These are phyloP conservation scores for Terrapene triunguis DNA, from an alignment of 2,113 vertebrate species.

Conservation along the genomic window DNA sequence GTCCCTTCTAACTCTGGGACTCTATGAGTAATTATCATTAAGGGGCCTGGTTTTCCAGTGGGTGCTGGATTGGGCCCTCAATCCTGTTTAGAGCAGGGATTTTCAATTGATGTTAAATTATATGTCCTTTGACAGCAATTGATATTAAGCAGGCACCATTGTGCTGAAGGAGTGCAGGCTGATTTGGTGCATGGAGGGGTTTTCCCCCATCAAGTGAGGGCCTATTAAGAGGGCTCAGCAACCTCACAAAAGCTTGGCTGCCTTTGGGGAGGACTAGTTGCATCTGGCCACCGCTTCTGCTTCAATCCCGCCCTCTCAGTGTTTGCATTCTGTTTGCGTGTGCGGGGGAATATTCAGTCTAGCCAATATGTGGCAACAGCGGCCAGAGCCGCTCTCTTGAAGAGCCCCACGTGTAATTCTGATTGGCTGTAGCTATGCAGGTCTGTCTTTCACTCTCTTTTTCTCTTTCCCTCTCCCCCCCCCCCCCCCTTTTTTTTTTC, in stretches of 20 bases:
- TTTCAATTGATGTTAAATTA: not conserved
- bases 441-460: constrained; percentile 5
- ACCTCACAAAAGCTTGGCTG: not conserved
- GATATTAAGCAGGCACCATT: not conserved
- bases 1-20: too few relatives aligned
- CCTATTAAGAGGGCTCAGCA: not conserved
- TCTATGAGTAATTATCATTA: not conserved
- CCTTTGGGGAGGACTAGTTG: not conserved
- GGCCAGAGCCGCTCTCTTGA: constrained; percentile 13
- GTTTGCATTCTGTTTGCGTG: not conserved
- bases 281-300: not conserved
- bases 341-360: not conserved
- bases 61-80: not conserved
- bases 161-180: not conserved
- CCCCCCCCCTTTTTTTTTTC: not conserved
- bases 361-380: not conserved
- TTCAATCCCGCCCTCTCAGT: not conserved
- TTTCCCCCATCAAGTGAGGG: too few relatives aligned
- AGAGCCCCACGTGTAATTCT: constrained; percentile 12
- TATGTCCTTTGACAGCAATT: not conserved
- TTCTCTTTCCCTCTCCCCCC: not conserved
- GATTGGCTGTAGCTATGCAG: constrained; percentile 76
- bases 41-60: not conserved
- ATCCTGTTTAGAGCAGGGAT: not conserved
- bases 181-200: not conserved